These are phyloP conservation scores for Protomyctophum bolini DNA, from an alignment of 2,113 vertebrate species.

Conservation along the genomic window DNA sequence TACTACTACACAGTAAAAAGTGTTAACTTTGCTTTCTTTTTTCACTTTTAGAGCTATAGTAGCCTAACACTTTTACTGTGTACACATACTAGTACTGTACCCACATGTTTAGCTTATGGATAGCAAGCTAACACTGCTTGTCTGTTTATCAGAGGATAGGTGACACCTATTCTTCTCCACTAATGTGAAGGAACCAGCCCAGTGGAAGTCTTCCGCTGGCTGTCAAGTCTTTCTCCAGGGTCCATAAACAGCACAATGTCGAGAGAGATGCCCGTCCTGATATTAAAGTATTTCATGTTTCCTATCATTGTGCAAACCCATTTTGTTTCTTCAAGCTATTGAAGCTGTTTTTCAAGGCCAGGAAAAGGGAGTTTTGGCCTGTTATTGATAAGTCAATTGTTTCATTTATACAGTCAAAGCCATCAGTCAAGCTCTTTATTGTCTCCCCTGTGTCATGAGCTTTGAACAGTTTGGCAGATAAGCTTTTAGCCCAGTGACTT, in stretches of 20 bases:
- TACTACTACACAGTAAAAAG: no score
- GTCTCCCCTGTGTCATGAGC: neutral
- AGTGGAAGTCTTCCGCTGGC: slow-evolving; percentile 38
- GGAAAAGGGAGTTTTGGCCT: slow-evolving; percentile 25
- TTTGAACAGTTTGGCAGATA: neutral
- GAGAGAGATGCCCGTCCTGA: slow-evolving; percentile 50
- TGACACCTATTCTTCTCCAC: slow-evolving; percentile 57
- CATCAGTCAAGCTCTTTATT: slow-evolving; percentile 20
- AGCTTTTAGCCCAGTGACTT: neutral
- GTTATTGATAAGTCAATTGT: slow-evolving; percentile 40
- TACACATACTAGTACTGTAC: no score
- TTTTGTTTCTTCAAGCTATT: slow-evolving; percentile 29
- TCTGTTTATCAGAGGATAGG: neutral
- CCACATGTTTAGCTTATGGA: no score
- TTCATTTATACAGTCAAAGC: slow-evolving; percentile 9
- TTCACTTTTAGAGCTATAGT: neutral
- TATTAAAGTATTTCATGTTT: slow-evolving; percentile 63
- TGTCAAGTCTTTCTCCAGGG: slow-evolving; percentile 25
- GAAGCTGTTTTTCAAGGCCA: slow-evolving; percentile 37
- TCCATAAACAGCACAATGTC: slow-evolving; percentile 43
- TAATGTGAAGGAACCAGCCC: slow-evolving; percentile 19
- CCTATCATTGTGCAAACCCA: slow-evolving; percentile 68
- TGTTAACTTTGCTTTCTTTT: no score
- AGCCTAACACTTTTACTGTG: no score
- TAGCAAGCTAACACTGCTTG: no score